Base-by-base conservation (phyloP, 1,140 invertebrate species). In the Xylocopa sonorina region DNA sequence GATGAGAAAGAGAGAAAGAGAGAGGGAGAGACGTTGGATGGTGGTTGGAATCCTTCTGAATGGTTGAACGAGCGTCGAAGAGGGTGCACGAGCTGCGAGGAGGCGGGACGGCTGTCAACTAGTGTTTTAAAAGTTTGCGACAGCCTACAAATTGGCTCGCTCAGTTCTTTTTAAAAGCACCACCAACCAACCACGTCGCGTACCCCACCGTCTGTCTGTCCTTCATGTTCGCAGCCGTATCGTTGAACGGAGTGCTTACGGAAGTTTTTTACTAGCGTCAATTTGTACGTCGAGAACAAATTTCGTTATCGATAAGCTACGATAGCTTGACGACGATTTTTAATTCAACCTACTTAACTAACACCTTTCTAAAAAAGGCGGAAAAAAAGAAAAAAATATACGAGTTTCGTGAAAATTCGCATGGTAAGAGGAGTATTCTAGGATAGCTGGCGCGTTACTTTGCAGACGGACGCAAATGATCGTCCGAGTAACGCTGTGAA, bases 91-190 rank as follows among this genome's bases (percentile, higher is more conserved):
- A 62, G 66, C 21, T 67, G 46, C 55, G 83, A 74, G 84, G 81
- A 84, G 81, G 81, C 78, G 87, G 83, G 84, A 86, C 87, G 88
- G 89, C 91, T 93, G 92, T 92, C 92, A 93, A 93, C 92, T 93
- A 92, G 92, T 92, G 92, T 93, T 93, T 93, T 93, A 93, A 93
- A 93, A 93, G 89, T 93, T 93, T 92, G 86, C 91, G 92, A 93
- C 92, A 93, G 92, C 90, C 91, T 93, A 93, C 92, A 93, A 93
- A 93, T 93, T 93, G 92, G 89, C 91, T 93, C 91, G 91, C 92
- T 93, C 92, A 92, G 91, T 92, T 93, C 91, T 93, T 93, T 93
- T 92, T 92, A 93, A 92, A 92, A 93, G 92, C 92, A 90, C 87
- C 83, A 73, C 82, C 91, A 91, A 92, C 92, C 92, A 92, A 92